Evolutionary conservation across 2,888 invertebrate species (phyloP).

Genomic region (Resseliella maxima): DNA sequence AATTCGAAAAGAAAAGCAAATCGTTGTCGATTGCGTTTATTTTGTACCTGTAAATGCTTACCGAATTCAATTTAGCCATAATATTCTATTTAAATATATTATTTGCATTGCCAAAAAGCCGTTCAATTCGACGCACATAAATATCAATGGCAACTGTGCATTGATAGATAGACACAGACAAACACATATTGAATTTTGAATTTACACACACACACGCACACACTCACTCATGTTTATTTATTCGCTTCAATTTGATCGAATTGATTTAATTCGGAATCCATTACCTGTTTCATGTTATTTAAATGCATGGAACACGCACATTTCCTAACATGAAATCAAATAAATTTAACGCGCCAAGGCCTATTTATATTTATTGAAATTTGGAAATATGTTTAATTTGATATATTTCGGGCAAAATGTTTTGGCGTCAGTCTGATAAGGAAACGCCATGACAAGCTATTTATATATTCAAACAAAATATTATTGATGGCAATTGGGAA

Average conservation of each 20-base stretch:
- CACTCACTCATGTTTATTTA: neutral
- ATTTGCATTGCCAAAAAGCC: conserved; percentile 3
- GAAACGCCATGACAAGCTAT: neutral
- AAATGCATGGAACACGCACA: neutral
- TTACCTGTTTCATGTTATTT: conserved; percentile 19
- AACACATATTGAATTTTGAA: neutral
- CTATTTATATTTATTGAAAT: conserved; percentile 39
- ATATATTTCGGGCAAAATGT: neutral
- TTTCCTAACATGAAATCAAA: neutral
- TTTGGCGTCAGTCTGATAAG: neutral
- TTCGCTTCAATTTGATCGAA: conserved; percentile 41
- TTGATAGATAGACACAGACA: neutral
- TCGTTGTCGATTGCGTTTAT: neutral
- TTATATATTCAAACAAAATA: neutral
- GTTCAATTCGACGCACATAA: neutral
- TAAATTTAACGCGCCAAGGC: neutral
- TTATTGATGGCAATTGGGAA: neutral
- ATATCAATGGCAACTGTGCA: conserved; percentile 6
- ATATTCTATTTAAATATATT: conserved; percentile 34
- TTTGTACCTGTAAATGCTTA: neutral
- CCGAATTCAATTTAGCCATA: conserved; percentile 6
- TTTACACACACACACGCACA: neutral
- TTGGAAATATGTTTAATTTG: conserved; percentile 21
- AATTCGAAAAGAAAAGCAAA: neutral
- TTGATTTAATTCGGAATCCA: conserved; percentile 36